Evolutionary conservation across 2,797 vertebrate genomes (phyloP).

Genomic region (Mallotus villosus): DNA sequence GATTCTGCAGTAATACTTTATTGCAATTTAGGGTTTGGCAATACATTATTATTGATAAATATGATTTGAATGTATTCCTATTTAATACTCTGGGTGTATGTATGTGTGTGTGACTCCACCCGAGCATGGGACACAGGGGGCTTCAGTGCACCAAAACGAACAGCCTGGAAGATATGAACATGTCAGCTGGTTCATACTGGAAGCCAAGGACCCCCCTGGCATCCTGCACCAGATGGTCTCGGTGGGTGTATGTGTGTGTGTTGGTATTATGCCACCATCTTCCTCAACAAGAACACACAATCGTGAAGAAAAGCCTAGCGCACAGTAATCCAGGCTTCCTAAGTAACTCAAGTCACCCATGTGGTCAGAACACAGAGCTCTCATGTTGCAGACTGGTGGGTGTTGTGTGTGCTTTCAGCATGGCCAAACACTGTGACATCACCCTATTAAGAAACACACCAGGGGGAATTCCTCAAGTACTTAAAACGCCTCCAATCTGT

Average conservation of each 20-base stretch:
- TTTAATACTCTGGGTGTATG: background rate
- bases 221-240: conserved; percentile 64
- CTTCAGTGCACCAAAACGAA: background rate
- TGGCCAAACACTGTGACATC: background rate
- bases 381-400: conserved; percentile 24
- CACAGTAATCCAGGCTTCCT: conserved; percentile 16
- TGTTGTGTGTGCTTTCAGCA: conserved; percentile 9
- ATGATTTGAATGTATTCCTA: background rate
- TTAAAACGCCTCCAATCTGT: conserved; percentile 16
- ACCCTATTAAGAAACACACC: conserved; percentile 12
- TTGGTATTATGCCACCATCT: conserved; percentile 61
- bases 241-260: conserved; percentile 29
- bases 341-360: background rate
- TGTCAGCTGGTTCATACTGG: conserved; percentile 35
- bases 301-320: too few relatives aligned
- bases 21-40: too few relatives aligned
- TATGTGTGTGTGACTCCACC: background rate
- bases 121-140: background rate
- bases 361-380: background rate
- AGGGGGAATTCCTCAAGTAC: background rate
- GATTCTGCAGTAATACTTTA: too few relatives aligned
- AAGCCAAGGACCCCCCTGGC: conserved; percentile 29
- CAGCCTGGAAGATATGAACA: conserved; percentile 37
- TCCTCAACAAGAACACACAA: conserved; percentile 38
- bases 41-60: background rate